A percentile compares a stretch with the other conserved stretches of the same genome.
These are phyloP conservation scores for Chrysemys picta DNA, from an alignment of 2,113 vertebrate species.

Conservation along the genomic window DNA sequence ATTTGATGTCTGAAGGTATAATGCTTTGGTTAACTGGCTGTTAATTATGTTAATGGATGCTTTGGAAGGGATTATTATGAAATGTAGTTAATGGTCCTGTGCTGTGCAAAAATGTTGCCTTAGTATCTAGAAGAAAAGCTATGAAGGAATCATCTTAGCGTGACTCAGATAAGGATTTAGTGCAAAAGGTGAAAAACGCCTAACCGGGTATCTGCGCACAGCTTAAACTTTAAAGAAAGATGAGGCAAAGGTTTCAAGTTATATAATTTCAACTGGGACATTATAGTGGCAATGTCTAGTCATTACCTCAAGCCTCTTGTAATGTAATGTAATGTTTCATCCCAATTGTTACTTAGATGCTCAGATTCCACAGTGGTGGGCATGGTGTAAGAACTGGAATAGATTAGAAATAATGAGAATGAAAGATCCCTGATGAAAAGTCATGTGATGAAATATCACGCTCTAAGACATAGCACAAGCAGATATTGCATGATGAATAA, in stretches of 20 bases:
- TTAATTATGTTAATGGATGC: conserved; percentile 69
- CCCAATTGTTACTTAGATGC: not conserved
- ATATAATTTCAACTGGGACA: not conserved
- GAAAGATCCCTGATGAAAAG: not conserved
- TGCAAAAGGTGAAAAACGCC: not conserved
- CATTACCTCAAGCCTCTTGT: not conserved
- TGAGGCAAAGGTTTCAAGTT: not conserved
- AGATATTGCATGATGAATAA: not conserved
- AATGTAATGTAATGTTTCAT: not conserved
- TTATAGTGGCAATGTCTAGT: not conserved
- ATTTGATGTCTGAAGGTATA: conserved; percentile 29
- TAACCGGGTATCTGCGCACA: not conserved
- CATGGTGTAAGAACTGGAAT: not conserved
- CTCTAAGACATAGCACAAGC: not conserved
- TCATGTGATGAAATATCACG: not conserved
- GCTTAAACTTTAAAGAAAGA: not conserved
- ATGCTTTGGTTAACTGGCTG: conserved; percentile 56
- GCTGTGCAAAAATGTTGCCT: conserved; percentile 37
- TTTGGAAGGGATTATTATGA: conserved; percentile 65
- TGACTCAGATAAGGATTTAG: not conserved
- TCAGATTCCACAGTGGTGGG: not conserved
- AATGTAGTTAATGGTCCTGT: conserved; percentile 61
- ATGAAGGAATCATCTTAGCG: conserved; percentile 21
- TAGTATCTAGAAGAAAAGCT: conserved; percentile 13
- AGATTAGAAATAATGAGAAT: not conserved